Evolutionary conservation across 1,140 invertebrate species (phyloP).

Genomic region (Dysdera silvatica): DNA sequence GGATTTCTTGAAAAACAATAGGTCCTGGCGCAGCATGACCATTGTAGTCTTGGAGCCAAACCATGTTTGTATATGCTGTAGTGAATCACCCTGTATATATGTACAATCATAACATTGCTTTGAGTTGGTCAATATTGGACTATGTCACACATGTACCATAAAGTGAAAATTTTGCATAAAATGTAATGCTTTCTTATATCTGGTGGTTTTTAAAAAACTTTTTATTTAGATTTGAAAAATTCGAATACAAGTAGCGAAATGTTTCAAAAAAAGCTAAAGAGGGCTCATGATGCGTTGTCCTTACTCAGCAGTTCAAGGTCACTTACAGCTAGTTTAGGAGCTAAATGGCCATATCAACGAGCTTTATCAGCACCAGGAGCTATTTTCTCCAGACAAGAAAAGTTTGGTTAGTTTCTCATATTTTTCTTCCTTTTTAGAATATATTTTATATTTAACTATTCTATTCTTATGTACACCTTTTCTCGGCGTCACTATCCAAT

Average conservation of each 20-base stretch:
- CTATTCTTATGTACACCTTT: no score
- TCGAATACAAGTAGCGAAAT: slow-evolving; percentile 79
- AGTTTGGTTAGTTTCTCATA: slow-evolving; percentile 55
- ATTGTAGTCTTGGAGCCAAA: no score
- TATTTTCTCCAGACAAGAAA: slow-evolving; percentile 65
- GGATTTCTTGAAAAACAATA: no score
- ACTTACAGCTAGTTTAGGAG: slow-evolving; percentile 78
- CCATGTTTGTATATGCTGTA: no score
- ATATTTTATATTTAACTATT: no score
- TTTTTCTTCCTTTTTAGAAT: no score
- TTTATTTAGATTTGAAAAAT: slow-evolving; percentile 68
- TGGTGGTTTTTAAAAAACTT: background rate
- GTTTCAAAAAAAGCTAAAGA: slow-evolving; percentile 76
- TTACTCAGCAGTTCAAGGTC: slow-evolving; percentile 60
- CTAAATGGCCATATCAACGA: slow-evolving; percentile 90
- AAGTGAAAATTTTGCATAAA: background rate
- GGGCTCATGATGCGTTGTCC: slow-evolving; percentile 80
- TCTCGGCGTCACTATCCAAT: no score
- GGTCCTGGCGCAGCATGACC: no score
- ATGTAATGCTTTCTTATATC: background rate
- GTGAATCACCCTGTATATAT: no score
- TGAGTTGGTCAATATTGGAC: background rate
- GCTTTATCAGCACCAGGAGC: slow-evolving; percentile 83
- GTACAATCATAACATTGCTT: no score
- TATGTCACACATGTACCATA: background rate